Conservation (phyloP, 2,113 vertebrate species). For the Reinhardtius hippoglossoides region DNA sequence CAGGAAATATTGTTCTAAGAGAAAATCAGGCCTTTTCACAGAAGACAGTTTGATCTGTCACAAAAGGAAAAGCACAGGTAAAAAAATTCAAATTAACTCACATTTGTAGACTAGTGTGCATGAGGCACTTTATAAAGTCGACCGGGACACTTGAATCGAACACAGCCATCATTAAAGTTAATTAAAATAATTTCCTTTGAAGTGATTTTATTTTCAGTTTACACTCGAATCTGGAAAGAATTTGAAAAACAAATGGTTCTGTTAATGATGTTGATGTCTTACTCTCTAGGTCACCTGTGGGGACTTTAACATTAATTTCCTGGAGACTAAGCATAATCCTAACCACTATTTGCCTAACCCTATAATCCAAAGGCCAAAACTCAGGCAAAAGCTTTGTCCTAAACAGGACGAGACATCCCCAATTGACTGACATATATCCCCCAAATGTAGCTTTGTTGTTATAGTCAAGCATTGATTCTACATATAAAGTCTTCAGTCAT, state of each 20-base stretch:
- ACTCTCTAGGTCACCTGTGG: too few species aligned
- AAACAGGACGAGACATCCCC: too few species aligned
- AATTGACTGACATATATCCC: neutral
- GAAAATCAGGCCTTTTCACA: neutral
- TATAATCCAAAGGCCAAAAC: too few species aligned
- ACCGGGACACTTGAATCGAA: neutral
- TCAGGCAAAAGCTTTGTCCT: too few species aligned
- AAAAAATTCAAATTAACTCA: neutral
- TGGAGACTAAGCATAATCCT: too few species aligned
- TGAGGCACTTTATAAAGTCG: neutral
- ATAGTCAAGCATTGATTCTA: neutral
- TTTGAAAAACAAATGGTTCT: too few species aligned
- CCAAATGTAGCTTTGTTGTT: neutral
- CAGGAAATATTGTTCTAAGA: neutral
- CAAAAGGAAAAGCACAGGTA: neutral
- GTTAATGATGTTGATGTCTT: too few species aligned
- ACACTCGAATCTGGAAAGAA: neutral
- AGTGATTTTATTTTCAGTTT: neutral
- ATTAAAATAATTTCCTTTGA: neutral
- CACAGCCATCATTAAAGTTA: neutral
- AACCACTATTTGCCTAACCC: too few species aligned
- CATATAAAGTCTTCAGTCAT: too few species aligned
- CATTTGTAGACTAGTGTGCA: neutral
- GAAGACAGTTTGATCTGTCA: neutral
- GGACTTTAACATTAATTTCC: too few species aligned